These are phyloP conservation scores for Indicator indicator DNA, from an alignment of 2,113 vertebrate species.

Conservation along the genomic window DNA sequence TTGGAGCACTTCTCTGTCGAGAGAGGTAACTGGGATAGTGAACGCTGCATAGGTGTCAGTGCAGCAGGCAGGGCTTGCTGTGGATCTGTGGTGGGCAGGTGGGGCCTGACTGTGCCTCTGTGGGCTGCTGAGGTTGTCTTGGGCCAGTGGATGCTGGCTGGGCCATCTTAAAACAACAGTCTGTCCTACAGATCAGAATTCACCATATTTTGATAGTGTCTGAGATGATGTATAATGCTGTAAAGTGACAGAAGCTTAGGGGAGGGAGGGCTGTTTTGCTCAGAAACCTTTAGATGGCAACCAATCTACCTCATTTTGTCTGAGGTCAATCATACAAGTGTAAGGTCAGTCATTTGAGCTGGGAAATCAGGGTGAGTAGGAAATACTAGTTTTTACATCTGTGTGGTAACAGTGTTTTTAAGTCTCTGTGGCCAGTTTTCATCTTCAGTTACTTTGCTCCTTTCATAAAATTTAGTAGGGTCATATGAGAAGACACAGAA, in stretches of 20 bases:
- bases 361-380: not conserved
- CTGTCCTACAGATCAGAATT: not conserved
- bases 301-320: not conserved
- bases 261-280: not conserved
- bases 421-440: not conserved
- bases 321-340: not conserved
- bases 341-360: not conserved
- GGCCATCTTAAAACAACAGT: not conserved
- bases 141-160: not conserved
- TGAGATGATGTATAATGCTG: not conserved
- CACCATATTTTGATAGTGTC: not conserved
- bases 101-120: not conserved
- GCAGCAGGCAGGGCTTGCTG: accelerated
- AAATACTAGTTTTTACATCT: not conserved
- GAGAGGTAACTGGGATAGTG: not conserved
- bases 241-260: not conserved
- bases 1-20: not conserved
- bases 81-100: accelerated
- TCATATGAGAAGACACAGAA: not conserved
- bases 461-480: not conserved
- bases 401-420: not conserved
- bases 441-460: not conserved
- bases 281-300: not conserved
- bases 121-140: not conserved
- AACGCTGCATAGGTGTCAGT: not conserved